Base-by-base conservation (phyloP, 1,140 invertebrate genomes). In the Scylla paramamosain region DNA sequence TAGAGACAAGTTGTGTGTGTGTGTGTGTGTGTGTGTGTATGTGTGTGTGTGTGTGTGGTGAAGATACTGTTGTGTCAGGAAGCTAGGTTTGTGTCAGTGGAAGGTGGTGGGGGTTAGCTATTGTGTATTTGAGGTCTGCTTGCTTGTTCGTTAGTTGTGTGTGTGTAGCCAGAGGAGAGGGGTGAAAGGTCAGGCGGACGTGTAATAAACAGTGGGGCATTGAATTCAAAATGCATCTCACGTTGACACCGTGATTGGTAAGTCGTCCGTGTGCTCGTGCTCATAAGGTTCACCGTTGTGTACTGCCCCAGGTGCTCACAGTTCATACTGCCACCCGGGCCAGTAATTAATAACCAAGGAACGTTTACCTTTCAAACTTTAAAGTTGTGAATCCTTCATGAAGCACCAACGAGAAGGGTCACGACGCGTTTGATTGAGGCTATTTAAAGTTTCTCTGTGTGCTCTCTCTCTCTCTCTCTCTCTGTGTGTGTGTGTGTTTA, bases 401-500 rank as follows among this genome's bases (percentile, higher is more conserved):
- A 83, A 39, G 39, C 39, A 39, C 39, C 39, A 39, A 39, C 39
- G 39, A 39, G 39, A 39, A 6, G 28, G 25, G 77, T 83, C 77
- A 83, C 20, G 25, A n/a, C 77, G 20, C 77, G 39, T 39, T 39
- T 39, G 39, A 39, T 39, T 39, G 39, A 39, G 39, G 1, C 39
- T 39, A 39, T 39, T 39, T 39, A 39, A 39, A 39, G 39, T 39
- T 20, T 59, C 52, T 59, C 52, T 59, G 3, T 25, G 3, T 86
- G 3, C 84, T 87, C 84, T 87, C 84, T 87, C 29, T 87, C 29
- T 87, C 29, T 87, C 29, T 87, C 29, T 87, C 29, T 87, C 29
- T 87, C 14, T 88, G 1, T 88, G 8, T 88, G 8, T 88, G 8
- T 88, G 8, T 88, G 8, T 88, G 10, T 88, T 12, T 88, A 39